Base-by-base conservation (phyloP, 2,113 vertebrate species). In the Cynoglossus semilaevis region DNA sequence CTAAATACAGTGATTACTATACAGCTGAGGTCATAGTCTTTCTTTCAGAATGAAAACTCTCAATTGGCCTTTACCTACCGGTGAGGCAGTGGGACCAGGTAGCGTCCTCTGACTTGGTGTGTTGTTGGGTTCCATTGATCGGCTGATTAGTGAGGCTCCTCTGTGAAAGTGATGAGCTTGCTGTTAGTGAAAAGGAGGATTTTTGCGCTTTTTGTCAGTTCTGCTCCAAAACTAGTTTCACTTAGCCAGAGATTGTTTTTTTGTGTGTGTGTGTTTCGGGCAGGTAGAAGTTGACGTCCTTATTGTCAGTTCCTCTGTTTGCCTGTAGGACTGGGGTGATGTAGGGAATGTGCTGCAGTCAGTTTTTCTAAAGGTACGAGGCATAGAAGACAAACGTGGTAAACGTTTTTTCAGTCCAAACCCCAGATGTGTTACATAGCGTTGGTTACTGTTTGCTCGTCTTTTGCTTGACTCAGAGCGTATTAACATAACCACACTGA, bases 1-100 rank as follows among this genome's bases (percentile, higher is more conserved):
- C 84, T 79, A 87, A 87, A 88, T 78, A 72, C 77, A 78, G 67
- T 64, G 81, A 86, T 89, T 88, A 85, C 74, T 78, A 76, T 75
- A 76, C 58, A 56, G 67, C 80, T 79, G 70, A 77, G 80, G 80
- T 89, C 80, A 81, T 56, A 72, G 59, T 77, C 56, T 74, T 49
- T 63, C 46, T 57, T 58, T 73, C 42, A 59, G 64, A 62, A 56
- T 29, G 47, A 63, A 45, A 70, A 60, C 57, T 70, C 58, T 58
- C 35, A 1, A 54, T 59, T 55, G 62, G 36, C 58, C 58, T 72
- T 70, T 67, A 42, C 58, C 37, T 36, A 22, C 44, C n/a, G 17
- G 45, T 40, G 58, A 40, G 63, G 61, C 36, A 15, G 16, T 46
- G 45, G 75, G 11, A 18, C 77, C 76, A 76, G 71, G 64, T 67